A percentile compares a stretch with the other conserved stretches of the same genome.
These are phyloP conservation scores for Nemopilema nomurai DNA, from an alignment of 30 jellyfish, hydroid and myxozoan genomes.

Conservation along the genomic window DNA sequence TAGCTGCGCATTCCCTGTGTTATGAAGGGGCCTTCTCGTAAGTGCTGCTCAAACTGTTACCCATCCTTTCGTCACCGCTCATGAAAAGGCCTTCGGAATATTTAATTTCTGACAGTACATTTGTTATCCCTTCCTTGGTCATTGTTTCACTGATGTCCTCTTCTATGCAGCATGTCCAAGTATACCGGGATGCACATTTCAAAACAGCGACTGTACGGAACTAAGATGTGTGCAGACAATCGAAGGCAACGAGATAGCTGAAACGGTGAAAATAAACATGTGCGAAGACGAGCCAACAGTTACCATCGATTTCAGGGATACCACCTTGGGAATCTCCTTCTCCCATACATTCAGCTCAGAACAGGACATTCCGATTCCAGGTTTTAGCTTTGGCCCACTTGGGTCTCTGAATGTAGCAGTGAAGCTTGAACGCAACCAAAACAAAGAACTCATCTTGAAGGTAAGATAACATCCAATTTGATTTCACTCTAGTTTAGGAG, in stretches of 20 bases:
- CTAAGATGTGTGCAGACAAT: background rate
- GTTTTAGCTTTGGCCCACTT: conserved; percentile 23
- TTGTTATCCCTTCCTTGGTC: no score
- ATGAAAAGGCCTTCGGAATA: no score
- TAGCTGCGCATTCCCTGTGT: no score
- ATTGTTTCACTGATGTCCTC: background rate
- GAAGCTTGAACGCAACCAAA: conserved; percentile 8
- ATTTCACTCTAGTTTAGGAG: no score
- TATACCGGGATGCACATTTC: conserved; percentile 24
- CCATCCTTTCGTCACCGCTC: no score
- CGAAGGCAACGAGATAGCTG: conserved; percentile 6
- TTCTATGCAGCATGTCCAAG: conserved; percentile 26
- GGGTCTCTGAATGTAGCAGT: conserved; percentile 21
- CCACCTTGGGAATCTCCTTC: conserved; percentile 8
- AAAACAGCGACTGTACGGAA: conserved; percentile 9
- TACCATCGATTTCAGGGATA: background rate
- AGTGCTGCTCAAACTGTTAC: no score
- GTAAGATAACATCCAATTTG: no score
- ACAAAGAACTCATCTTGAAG: no score
- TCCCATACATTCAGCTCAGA: conserved; percentile 26
- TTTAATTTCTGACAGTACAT: no score
- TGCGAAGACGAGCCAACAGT: conserved; percentile 15
- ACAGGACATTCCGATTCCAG: conserved; percentile 41
- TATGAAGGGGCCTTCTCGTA: no score
- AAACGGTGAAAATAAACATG: conserved; percentile 11